Evolutionary conservation across 2,888 invertebrate species (phyloP).

Genomic region (Drosophila maculinotata): DNA sequence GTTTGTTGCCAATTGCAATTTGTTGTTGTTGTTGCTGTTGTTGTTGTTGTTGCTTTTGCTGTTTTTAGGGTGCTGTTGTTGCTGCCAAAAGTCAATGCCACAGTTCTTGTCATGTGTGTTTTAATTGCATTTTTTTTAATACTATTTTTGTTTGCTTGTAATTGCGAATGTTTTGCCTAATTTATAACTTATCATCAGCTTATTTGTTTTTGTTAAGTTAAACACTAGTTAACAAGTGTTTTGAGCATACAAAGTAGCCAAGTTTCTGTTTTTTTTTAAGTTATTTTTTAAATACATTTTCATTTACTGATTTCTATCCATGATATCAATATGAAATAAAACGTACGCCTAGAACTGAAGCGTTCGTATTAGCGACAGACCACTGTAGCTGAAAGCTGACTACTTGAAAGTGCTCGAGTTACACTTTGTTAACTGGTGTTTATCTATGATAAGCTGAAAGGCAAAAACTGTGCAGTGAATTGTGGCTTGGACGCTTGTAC

Average conservation of each 20-base stretch:
- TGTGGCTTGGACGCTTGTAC: background rate
- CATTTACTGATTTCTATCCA: too few species aligned
- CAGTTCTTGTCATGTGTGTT: background rate
- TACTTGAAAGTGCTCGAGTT: background rate
- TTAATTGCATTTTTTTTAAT: background rate
- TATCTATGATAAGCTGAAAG: background rate
- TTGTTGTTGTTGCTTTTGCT: background rate
- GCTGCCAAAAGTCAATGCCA: background rate
- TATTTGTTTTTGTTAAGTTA: background rate
- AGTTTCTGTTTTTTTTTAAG: background rate
- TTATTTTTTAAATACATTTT: background rate
- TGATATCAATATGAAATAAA: too few species aligned
- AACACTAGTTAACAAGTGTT: too few species aligned
- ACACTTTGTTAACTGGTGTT: background rate
- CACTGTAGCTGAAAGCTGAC: background rate
- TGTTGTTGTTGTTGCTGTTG: background rate
- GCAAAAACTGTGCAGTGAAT: background rate
- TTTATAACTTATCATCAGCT: too few species aligned
- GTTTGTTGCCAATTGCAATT: conserved; percentile 4
- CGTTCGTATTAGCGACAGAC: too few species aligned
- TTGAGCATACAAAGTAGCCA: background rate
- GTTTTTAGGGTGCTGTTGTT: background rate
- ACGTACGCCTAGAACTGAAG: too few species aligned
- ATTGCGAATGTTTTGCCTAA: background rate
- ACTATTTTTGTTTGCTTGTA: background rate